Evolutionary conservation across 1,140 invertebrate species (phyloP).

Genomic region (Branchinecta lindahli): DNA sequence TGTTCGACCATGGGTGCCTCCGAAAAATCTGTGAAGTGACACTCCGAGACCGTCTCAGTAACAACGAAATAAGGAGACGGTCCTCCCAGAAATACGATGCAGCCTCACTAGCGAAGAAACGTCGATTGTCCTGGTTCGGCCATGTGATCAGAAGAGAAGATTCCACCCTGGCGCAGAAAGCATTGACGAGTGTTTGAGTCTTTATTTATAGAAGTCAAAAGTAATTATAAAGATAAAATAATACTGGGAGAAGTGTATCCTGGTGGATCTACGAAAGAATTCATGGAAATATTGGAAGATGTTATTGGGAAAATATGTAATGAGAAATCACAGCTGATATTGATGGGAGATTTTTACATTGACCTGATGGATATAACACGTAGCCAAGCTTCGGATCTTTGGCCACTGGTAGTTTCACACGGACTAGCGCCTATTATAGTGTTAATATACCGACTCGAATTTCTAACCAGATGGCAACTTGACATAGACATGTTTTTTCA

Average conservation of each 20-base stretch:
- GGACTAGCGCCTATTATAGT: neutral
- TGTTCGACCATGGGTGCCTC: too few relatives aligned
- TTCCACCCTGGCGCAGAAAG: too few relatives aligned
- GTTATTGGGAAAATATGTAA: neutral
- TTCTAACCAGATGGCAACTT: neutral
- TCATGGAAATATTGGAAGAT: slow-evolving; percentile 6
- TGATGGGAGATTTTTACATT: neutral
- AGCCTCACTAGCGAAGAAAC: too few relatives aligned
- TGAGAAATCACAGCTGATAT: neutral
- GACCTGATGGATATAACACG: neutral
- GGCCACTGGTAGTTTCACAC: neutral
- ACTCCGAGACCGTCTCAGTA: too few relatives aligned
- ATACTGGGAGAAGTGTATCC: neutral
- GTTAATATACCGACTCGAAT: neutral
- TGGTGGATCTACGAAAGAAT: neutral
- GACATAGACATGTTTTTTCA: neutral
- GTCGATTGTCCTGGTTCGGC: too few relatives aligned
- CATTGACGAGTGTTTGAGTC: too few relatives aligned
- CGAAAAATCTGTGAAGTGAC: too few relatives aligned
- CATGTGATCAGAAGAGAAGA: too few relatives aligned
- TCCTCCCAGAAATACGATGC: too few relatives aligned
- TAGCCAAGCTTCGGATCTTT: neutral
- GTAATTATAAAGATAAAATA: slow-evolving; percentile 1
- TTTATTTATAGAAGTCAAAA: neutral
- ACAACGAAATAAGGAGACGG: too few relatives aligned